Conservation (phyloP, 2,113 vertebrate species). For the Hyperopisus bebe region DNA sequence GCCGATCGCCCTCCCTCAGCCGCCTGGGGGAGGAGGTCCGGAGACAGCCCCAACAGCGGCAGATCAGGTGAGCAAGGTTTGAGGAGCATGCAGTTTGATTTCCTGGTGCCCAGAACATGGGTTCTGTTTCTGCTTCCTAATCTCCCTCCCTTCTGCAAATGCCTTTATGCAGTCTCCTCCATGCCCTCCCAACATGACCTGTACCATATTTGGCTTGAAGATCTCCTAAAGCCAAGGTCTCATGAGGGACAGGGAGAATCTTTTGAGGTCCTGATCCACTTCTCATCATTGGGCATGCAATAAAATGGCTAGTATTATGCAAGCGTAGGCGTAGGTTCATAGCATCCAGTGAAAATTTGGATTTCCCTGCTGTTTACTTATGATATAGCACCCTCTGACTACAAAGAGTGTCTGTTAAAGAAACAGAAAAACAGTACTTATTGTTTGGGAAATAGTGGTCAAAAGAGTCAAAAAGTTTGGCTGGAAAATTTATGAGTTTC, state of each 20-base stretch:
- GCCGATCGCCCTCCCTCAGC: constrained; percentile 85
- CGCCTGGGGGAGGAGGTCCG: constrained; percentile 79
- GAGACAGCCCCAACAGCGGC: constrained; percentile 67
- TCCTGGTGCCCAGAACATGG: neutral
- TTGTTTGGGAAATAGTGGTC: neutral
- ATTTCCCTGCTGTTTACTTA: neutral
- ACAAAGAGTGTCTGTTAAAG: neutral
- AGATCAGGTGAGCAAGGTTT: constrained; percentile 61
- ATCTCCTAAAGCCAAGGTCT: constrained; percentile 1
- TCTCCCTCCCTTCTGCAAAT: constrained; percentile 8
- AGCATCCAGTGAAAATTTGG: neutral
- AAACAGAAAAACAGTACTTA: neutral
- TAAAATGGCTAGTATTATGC: neutral
- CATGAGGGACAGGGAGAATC: neutral
- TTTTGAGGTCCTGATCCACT: neutral
- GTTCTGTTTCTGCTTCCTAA: neutral
- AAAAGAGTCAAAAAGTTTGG: constrained; percentile 6
- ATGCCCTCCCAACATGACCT: neutral
- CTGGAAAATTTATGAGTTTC: neutral
- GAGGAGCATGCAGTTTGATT: neutral
- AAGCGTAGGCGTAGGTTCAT: neutral
- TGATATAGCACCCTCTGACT: neutral
- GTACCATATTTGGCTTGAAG: neutral
- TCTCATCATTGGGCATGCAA: neutral
- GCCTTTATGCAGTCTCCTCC: neutral